phyloP scores from a whole-genome alignment of 2,113 vertebrate species.

The Paradoxurus hermaphroditus region DNA sequence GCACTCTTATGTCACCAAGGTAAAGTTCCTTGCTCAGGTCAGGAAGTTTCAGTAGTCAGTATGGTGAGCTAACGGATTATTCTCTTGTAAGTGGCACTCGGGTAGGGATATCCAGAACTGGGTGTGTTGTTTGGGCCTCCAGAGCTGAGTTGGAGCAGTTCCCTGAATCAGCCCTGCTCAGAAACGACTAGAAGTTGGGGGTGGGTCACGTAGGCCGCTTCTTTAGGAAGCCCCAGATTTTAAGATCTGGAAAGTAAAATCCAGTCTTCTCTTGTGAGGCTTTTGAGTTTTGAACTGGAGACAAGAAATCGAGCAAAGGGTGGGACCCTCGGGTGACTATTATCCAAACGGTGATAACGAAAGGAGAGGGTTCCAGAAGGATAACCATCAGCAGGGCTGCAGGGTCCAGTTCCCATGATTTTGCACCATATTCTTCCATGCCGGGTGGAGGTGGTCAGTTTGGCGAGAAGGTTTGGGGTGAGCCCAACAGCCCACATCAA shows the following conservation, averaged over 20 bases:
- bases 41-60: neutral
- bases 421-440: neutral
- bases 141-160: neutral
- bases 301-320: neutral
- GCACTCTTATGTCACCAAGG: neutral
- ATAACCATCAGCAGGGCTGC: fast-evolving
- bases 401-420: fast-evolving
- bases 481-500: neutral
- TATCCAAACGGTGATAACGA: neutral
- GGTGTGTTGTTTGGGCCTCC: neutral
- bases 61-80: neutral
- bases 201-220: fast-evolving
- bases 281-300: neutral
- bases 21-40: neutral
- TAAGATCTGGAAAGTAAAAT: neutral
- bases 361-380: neutral
- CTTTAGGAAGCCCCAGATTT: neutral
- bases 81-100: neutral
- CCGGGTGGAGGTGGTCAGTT: neutral
- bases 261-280: neutral
- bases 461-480: neutral
- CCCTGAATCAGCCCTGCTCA: neutral
- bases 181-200: neutral
- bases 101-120: neutral
- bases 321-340: neutral